Base-by-base conservation (phyloP, 2,797 vertebrate genomes). In the Leptodactylus fallax region DNA sequence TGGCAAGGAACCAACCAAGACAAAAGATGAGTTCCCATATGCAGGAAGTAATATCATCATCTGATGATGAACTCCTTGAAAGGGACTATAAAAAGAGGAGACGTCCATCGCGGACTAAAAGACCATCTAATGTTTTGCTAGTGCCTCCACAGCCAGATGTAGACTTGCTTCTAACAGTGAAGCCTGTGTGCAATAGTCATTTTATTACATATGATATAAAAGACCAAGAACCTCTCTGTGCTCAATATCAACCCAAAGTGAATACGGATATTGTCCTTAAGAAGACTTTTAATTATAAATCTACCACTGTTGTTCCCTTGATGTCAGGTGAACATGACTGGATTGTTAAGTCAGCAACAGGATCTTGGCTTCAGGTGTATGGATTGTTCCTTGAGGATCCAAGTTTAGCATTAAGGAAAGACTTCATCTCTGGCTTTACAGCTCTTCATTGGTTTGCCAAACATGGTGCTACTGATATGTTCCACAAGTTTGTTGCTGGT, bases 361-460 rank as follows among this genome's bases (percentile, higher is more conserved):
- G 96, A 0, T 85, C 92, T 60, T 99, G 98, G 98, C 87, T 94
- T 0, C 94, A 91, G 19, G 94, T 97, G 90, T 95, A 96, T 91
- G 90, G 91, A 0, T 93, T 99, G 76, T 97, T 99, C 90, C 91
- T 94, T 87, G 95, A 97, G 3, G 97, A 99, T 7, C 92, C 96
- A 0, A 95, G 94, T 1, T 93, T 99, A 74, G 96, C 96, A 74
- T 91, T 95, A 91, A 95, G 91, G 87, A 94, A 91, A 13, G 98
- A 99, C 91, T 99, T 99, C 91, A 93, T 99, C 88, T 97, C 97
- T 0, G 98, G 98, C 49, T 99, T 96, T 92, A 99, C 97, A 0
- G 94, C 96, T 8, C 94, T 98, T 79, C 98, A 99, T 94, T 99
- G 98, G 98, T 95, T 98, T 55, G 97, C 97, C 78, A 99, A 99